phyloP scores from a whole-genome alignment of 1,140 invertebrate species.

The Muscidifurax raptorellus region DNA sequence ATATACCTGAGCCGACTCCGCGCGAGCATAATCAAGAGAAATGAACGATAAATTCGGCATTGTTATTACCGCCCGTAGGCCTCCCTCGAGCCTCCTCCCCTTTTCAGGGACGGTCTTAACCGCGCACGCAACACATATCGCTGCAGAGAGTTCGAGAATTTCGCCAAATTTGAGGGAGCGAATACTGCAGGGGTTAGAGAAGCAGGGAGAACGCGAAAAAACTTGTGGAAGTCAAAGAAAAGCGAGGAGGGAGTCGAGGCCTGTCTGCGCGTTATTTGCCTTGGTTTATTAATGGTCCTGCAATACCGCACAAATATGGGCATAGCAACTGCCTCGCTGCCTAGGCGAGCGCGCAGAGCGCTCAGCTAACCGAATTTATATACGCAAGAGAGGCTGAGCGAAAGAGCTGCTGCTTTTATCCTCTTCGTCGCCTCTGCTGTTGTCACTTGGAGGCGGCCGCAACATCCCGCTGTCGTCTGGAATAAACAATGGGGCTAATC shows the following conservation, averaged over 20 bases:
- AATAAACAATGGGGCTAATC: slow-evolving; percentile 42
- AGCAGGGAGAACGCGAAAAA: neutral
- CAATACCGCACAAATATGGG: neutral
- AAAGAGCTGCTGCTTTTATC: neutral
- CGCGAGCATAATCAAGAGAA: slow-evolving; percentile 16
- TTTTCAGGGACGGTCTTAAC: too few species aligned
- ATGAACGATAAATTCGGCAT: slow-evolving; percentile 17
- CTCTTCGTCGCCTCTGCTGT: neutral
- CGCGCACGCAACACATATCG: too few species aligned
- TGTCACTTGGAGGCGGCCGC: neutral
- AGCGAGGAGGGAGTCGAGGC: neutral
- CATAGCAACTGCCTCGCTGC: neutral
- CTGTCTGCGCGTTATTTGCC: slow-evolving; percentile 9
- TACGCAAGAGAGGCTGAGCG: neutral
- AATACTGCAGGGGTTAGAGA: neutral
- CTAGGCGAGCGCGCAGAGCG: neutral
- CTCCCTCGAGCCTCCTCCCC: neutral
- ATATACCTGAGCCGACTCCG: neutral
- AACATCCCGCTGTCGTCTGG: neutral
- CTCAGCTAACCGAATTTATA: neutral
- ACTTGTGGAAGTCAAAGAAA: neutral
- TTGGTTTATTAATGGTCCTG: slow-evolving; percentile 34
- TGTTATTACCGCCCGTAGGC: neutral
- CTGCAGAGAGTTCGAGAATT: neutral
- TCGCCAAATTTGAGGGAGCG: neutral